Percentiles rank a stretch among this genome's conserved stretches.
Conservation (phyloP, 1,140 invertebrate species). For the Cydia amplana region DNA sequence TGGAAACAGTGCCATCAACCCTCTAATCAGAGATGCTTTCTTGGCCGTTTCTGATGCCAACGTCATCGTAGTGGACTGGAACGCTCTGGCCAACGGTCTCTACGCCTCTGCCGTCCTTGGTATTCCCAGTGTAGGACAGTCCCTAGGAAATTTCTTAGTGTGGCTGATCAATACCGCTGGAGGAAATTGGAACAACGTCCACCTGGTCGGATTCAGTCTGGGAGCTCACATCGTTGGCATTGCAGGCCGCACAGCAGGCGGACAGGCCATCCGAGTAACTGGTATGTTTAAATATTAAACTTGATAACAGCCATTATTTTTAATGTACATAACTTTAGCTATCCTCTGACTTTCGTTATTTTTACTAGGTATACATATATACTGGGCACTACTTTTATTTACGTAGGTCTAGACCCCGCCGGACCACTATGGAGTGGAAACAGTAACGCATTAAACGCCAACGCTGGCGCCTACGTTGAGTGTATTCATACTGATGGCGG, state of each 20-base stretch:
- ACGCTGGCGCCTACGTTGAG: constrained; percentile 84
- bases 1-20: constrained; percentile 46
- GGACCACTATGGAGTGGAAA: constrained; percentile 54
- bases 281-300: constrained; percentile 42
- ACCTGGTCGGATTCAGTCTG: constrained; percentile 92
- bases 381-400: constrained; percentile 33
- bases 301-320: background rate
- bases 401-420: constrained; percentile 69
- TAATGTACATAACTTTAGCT: too few species aligned
- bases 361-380: too few species aligned
- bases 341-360: too few species aligned
- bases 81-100: constrained; percentile 76
- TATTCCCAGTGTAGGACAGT: constrained; percentile 69
- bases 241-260: constrained; percentile 67
- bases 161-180: constrained; percentile 61
- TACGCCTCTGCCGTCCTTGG: constrained; percentile 72
- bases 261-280: constrained; percentile 40
- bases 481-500: constrained; percentile 85
- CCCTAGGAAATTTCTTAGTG: constrained; percentile 70
- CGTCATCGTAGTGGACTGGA: constrained; percentile 84
- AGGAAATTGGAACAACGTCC: constrained; percentile 80
- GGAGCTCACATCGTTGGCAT: constrained; percentile 94
- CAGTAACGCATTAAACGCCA: constrained; percentile 40
- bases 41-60: constrained; percentile 73
- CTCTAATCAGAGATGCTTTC: constrained; percentile 23